phyloP scores from a whole-genome alignment of 2,113 vertebrate genomes.

The Gallinago undulata region DNA sequence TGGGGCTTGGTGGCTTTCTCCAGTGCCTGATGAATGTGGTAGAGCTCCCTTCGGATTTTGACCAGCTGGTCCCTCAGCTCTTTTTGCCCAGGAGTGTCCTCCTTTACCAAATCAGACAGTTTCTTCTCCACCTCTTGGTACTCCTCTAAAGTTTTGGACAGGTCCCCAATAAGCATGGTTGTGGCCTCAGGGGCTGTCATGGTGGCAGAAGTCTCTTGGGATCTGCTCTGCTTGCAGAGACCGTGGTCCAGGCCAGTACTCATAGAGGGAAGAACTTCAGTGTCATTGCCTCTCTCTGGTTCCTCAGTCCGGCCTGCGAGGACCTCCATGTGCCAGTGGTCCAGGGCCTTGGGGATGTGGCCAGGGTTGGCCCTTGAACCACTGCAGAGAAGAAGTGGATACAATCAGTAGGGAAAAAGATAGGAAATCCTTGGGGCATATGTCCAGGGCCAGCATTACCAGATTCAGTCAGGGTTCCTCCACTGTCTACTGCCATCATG shows the following conservation, averaged over 20 bases:
- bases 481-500: not conserved
- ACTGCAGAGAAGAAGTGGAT: conserved; percentile 1
- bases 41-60: conserved; percentile 90
- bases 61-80: conserved; percentile 90
- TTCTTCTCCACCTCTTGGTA: conserved; percentile 88
- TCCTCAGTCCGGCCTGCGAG: conserved; percentile 31
- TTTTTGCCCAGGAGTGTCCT: conserved; percentile 80
- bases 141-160: conserved; percentile 87
- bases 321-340: conserved; percentile 65
- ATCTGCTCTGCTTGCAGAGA: conserved; percentile 30
- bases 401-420: not conserved
- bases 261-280: conserved; percentile 30
- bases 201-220: not conserved
- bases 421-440: not conserved
- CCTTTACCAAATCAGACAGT: conserved; percentile 81
- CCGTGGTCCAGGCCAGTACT: not conserved
- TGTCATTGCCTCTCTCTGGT: conserved; percentile 11
- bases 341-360: conserved; percentile 45
- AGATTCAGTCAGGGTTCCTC: not conserved
- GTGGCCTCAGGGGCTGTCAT: conserved; percentile 65
- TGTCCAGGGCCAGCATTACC: not conserved
- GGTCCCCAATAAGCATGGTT: conserved; percentile 80
- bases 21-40: conserved; percentile 89
- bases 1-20: conserved; percentile 78
- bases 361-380: conserved; percentile 24